A percentile compares a stretch with the other conserved stretches of the same genome.
Conservation (phyloP, 2,113 vertebrate genomes). For the Cololabis saira region DNA sequence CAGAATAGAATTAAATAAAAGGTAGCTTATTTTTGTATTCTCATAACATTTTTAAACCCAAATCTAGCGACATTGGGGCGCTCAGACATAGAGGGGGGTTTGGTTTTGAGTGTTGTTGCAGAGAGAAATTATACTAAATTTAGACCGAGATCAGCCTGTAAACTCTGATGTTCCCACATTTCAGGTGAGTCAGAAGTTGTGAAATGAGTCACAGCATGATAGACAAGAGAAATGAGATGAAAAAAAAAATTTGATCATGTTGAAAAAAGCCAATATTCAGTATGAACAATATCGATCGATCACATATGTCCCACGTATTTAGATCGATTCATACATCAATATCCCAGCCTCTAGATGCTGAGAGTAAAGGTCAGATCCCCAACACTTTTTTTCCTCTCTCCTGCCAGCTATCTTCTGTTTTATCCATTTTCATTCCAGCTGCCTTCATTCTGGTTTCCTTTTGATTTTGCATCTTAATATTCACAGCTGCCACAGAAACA, state of each 20-base stretch:
- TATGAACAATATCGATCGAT: conserved; percentile 66
- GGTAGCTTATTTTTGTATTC: neutral
- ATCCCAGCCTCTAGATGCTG: conserved; percentile 31
- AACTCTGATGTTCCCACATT: neutral
- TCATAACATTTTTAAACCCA: no score
- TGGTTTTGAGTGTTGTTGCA: no score
- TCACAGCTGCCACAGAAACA: conserved; percentile 4
- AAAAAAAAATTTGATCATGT: conserved; percentile 46
- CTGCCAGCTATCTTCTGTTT: conserved; percentile 20
- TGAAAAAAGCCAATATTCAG: conserved; percentile 53
- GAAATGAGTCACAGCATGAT: conserved; percentile 9
- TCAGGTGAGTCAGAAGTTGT: conserved; percentile 2
- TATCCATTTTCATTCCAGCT: neutral
- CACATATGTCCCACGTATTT: conserved; percentile 27
- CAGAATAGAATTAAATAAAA: neutral
- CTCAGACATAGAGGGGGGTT: no score
- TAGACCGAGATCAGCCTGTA: no score
- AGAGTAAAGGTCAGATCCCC: conserved; percentile 61
- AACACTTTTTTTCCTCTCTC: conserved; percentile 16
- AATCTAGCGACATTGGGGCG: no score
- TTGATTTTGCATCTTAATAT: conserved; percentile 10
- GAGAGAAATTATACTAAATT: no score
- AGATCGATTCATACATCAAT: conserved; percentile 54
- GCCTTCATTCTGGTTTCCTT: conserved; percentile 13
- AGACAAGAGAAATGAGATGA: conserved; percentile 22